Conservation (phyloP, 2,888 invertebrate species). For the Bombylius discolor region DNA sequence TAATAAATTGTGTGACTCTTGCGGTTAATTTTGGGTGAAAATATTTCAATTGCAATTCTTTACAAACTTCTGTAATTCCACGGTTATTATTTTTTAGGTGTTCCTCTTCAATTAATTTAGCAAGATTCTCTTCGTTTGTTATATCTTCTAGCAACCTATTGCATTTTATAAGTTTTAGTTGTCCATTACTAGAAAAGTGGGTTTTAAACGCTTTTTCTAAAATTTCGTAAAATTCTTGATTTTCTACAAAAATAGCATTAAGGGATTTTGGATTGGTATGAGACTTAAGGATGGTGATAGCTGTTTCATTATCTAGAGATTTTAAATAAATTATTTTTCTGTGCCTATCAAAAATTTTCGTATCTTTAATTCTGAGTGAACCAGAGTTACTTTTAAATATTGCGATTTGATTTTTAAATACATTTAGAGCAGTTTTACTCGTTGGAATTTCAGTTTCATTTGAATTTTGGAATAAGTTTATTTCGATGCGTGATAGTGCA, state of each 20-base stretch:
- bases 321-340: no score
- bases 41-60: constrained; percentile 1
- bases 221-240: neutral
- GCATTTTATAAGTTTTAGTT: no score
- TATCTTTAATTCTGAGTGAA: no score
- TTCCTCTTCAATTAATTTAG: constrained; percentile 12
- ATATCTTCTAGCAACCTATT: no score
- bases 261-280: neutral
- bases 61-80: constrained; percentile 7
- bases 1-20: constrained; percentile 14
- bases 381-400: no score
- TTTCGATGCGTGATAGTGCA: constrained; percentile 5
- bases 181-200: neutral
- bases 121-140: constrained; percentile 5
- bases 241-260: constrained; percentile 5
- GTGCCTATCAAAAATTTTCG: no score
- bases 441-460: no score
- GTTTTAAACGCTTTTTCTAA: neutral
- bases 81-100: constrained; percentile 16
- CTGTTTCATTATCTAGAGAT: no score
- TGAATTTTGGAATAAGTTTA: neutral
- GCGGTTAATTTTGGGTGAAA: constrained; percentile 12
- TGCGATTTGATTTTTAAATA: no score
- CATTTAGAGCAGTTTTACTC: no score
- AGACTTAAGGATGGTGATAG: no score